Percentiles rank a stretch among this genome's conserved stretches.
These are phyloP conservation scores for Sebastes itinus DNA, from an alignment of 2,797 vertebrate genomes.

Conservation along the genomic window DNA sequence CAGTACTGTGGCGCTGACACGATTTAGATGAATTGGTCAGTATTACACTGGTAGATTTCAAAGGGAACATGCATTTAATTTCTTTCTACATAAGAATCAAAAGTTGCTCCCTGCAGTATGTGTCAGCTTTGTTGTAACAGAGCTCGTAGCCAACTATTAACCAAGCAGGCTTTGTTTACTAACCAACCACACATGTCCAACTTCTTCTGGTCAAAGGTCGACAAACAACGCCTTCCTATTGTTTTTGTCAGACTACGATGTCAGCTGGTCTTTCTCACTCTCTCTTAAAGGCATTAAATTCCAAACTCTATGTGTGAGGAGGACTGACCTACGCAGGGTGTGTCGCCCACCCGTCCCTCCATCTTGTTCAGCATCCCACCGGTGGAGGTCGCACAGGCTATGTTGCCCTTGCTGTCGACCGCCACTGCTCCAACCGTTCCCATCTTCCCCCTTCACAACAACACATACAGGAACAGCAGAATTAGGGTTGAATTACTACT, in stretches of 20 bases:
- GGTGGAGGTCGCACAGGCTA: slow-evolving; percentile 88
- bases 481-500: no score
- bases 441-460: slow-evolving; percentile 79
- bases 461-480: not conserved
- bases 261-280: not conserved
- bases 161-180: not conserved
- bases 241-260: not conserved
- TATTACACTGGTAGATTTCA: not conserved
- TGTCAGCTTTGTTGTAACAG: not conserved
- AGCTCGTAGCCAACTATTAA: not conserved
- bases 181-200: not conserved
- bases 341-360: slow-evolving; percentile 90
- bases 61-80: not conserved
- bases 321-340: slow-evolving; percentile 87
- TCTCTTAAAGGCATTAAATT: not conserved
- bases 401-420: slow-evolving; percentile 83
- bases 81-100: not conserved
- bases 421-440: slow-evolving; percentile 90
- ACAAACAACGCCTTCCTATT: not conserved
- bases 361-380: slow-evolving; percentile 89
- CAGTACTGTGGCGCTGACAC: not conserved
- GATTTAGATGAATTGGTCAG: not conserved
- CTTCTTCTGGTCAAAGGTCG: slow-evolving; percentile 1
- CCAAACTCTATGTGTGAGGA: not conserved
- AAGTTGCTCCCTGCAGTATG: not conserved